These are phyloP conservation scores for Branchipolynoe longqiensis DNA, from an alignment of 2,888 invertebrate genomes.

Conservation along the genomic window DNA sequence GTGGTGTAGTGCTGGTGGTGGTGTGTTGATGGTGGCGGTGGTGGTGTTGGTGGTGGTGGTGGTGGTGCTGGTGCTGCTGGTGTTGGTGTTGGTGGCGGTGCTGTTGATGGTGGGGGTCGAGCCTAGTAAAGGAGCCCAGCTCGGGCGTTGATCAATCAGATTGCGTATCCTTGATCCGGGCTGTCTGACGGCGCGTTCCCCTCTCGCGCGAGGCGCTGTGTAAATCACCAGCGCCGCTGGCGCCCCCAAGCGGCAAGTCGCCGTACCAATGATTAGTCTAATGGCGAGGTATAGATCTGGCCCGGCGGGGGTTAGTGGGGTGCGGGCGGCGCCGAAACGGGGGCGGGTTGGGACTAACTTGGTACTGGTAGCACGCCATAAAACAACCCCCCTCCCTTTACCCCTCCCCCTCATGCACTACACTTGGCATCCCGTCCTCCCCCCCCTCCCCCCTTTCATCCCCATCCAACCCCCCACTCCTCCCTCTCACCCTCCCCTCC, in stretches of 20 bases:
- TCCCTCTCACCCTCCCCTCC: background rate
- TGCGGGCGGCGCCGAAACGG: background rate
- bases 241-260: background rate
- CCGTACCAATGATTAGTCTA: slow-evolving; percentile 37
- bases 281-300: slow-evolving; percentile 19
- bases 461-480: background rate
- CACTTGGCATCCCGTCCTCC: background rate
- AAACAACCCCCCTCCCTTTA: background rate
- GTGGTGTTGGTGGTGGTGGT: too few species aligned
- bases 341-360: background rate
- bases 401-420: background rate
- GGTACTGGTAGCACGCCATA: slow-evolving; percentile 7
- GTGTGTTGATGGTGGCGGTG: too few species aligned
- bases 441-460: background rate
- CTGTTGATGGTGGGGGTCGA: too few species aligned
- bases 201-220: background rate
- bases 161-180: slow-evolving; percentile 37
- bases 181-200: background rate
- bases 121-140: background rate
- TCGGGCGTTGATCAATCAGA: slow-evolving; percentile 27
- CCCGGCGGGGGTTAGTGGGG: background rate
- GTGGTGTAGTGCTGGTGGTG: too few species aligned
- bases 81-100: too few species aligned
- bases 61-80: too few species aligned
- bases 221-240: slow-evolving; percentile 39